Base-by-base conservation (phyloP, 2,113 vertebrate species). In the Notothenia coriiceps region DNA sequence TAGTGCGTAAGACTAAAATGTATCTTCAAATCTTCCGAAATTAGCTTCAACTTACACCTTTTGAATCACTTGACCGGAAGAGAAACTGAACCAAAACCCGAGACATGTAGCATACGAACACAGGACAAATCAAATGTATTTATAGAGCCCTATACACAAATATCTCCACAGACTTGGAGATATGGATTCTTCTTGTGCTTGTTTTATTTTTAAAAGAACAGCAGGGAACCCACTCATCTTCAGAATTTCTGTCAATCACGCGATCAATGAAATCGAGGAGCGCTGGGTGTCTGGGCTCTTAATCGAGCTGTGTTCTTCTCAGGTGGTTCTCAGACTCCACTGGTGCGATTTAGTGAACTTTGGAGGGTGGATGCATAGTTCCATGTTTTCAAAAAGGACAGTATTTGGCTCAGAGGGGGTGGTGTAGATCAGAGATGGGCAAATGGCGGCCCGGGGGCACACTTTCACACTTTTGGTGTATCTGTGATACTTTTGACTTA, bases 261-360 rank as follows among this genome's bases (percentile, higher is more conserved):
- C 11, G 8, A 88, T 93, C 88, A 17, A 89, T 91, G 47, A 18
- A 61, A 54, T 59, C 0, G 60, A 71, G 59, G 68, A 55, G 49
- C 14, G 66, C 50, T 65, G 82, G 70, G 80, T 18, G 86, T 83
- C 80, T 44, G 83, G 71, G 82, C 84, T 86, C 75, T 80, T 77
- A 84, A 91, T 92, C 79, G 87, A 90, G 85, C 82, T 25, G 84
- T 63, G 73, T 77, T 85, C 50, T 35, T 74, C 33, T 73, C 52
- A 63, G 78, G 75, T 66, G 49, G 61, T 66, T 88, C 14, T 82
- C 40, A 70, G 66, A 80, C 66, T 68, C 65, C 79, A 49, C 57
- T 40, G 7, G 46, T 59, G 47, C 17, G 40, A 6, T 64, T 15
- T 10, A 20, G 69, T 20, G 11, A 60, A 56, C 50, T 60, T 47